Evolutionary conservation across 1,140 invertebrate species (phyloP).

Genomic region (Heliconius eleuchia): DNA sequence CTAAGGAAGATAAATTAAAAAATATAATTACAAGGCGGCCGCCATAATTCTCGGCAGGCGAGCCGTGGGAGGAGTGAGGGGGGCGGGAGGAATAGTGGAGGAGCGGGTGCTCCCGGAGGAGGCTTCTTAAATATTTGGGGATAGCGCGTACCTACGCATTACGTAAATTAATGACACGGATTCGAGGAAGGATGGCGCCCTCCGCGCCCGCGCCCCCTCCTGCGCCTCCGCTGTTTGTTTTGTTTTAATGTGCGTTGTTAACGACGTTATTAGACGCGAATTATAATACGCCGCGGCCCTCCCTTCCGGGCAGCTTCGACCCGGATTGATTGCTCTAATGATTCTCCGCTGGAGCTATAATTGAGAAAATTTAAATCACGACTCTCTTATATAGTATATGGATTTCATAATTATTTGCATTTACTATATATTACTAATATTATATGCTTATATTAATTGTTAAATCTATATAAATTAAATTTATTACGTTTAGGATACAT

Average conservation of each 20-base stretch:
- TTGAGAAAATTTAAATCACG: slow-evolving; percentile 66
- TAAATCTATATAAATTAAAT: background rate
- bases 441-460: background rate
- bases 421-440: background rate
- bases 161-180: slow-evolving; percentile 82
- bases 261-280: slow-evolving; percentile 79
- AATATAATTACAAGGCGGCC: slow-evolving; percentile 83
- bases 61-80: slow-evolving; percentile 55
- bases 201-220: slow-evolving; percentile 49
- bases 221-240: slow-evolving; percentile 70
- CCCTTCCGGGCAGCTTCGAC: slow-evolving; percentile 44
- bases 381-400: slow-evolving; percentile 7
- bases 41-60: slow-evolving; percentile 82
- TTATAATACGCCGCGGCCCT: slow-evolving; percentile 65
- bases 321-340: slow-evolving; percentile 75
- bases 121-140: slow-evolving; percentile 82
- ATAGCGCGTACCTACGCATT: slow-evolving; percentile 81
- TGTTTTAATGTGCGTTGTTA: slow-evolving; percentile 80
- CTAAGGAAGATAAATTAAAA: slow-evolving; percentile 84
- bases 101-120: slow-evolving; percentile 78
- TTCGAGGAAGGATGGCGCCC: slow-evolving; percentile 80
- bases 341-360: slow-evolving; percentile 69
- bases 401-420: background rate
- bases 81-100: slow-evolving; percentile 71
- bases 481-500: background rate